Evolutionary conservation across 2,113 vertebrate genomes (phyloP).

Genomic region (Spilogale gracilis): DNA sequence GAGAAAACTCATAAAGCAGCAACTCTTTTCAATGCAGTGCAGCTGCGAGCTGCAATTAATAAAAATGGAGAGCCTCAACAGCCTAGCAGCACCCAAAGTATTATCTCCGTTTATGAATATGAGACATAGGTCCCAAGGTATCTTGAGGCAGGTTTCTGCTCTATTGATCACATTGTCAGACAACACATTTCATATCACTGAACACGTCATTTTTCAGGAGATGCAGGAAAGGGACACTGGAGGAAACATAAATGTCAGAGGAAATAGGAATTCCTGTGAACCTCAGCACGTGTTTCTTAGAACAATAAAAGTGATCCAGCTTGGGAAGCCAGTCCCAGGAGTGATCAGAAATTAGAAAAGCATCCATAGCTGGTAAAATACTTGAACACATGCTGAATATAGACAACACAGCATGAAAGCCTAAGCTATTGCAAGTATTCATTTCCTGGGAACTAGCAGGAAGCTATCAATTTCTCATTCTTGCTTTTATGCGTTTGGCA

Average conservation of each 20-base stretch:
- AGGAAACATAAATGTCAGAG: constrained; percentile 65
- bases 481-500: not conserved
- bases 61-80: constrained; percentile 49
- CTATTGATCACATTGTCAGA: constrained; percentile 74
- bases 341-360: constrained; percentile 22
- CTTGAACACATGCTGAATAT: not conserved
- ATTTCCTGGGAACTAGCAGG: not conserved
- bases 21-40: constrained; percentile 28
- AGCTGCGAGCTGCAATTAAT: constrained; percentile 77
- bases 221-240: not conserved
- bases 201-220: constrained; percentile 57
- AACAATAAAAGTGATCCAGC: not conserved
- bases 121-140: constrained; percentile 54
- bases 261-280: constrained; percentile 56
- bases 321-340: not conserved
- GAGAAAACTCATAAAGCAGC: constrained; percentile 79
- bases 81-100: constrained; percentile 67
- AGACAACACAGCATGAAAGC: not conserved
- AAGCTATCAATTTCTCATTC: not conserved
- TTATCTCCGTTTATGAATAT: constrained; percentile 78
- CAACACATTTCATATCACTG: constrained; percentile 70
- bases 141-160: constrained; percentile 37
- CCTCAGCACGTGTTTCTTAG: not conserved
- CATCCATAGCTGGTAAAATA: not conserved
- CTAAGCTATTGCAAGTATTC: not conserved